A percentile compares a stretch with the other conserved stretches of the same genome.
These are phyloP conservation scores for Trogon melanurus DNA, from an alignment of 2,113 vertebrate species.

Conservation along the genomic window DNA sequence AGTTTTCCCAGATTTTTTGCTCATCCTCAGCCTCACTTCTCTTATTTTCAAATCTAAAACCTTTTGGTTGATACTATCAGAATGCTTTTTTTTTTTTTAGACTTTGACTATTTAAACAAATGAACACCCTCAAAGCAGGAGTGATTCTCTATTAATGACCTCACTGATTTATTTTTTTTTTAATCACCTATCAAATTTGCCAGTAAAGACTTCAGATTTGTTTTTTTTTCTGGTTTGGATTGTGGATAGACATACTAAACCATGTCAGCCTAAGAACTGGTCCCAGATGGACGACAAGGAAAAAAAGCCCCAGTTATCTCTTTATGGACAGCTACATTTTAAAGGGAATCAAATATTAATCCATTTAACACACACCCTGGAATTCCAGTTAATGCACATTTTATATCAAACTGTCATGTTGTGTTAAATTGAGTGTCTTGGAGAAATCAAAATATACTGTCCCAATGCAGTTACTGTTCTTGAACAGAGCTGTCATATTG, in stretches of 20 bases:
- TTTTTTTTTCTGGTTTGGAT: background rate
- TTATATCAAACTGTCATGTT: background rate
- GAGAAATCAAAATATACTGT: constrained; percentile 17
- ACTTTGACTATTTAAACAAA: background rate
- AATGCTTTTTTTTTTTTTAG: background rate
- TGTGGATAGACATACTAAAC: background rate
- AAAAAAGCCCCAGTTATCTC: background rate
- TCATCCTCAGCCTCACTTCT: background rate
- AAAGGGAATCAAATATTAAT: background rate
- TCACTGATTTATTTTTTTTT: background rate
- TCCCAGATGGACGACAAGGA: background rate
- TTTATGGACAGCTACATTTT: background rate
- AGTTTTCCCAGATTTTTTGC: background rate
- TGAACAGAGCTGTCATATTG: background rate
- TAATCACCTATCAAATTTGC: background rate
- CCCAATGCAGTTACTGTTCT: background rate
- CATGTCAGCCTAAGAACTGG: background rate
- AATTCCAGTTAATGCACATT: background rate
- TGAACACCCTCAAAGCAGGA: background rate
- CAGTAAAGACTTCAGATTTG: background rate
- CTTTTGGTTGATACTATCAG: background rate
- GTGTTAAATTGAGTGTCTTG: background rate
- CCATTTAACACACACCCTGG: background rate
- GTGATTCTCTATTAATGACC: background rate
- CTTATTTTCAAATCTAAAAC: background rate